Evolutionary conservation across 1,140 invertebrate species (phyloP).

Genomic region (Daktulosphaira vitifoliae): DNA sequence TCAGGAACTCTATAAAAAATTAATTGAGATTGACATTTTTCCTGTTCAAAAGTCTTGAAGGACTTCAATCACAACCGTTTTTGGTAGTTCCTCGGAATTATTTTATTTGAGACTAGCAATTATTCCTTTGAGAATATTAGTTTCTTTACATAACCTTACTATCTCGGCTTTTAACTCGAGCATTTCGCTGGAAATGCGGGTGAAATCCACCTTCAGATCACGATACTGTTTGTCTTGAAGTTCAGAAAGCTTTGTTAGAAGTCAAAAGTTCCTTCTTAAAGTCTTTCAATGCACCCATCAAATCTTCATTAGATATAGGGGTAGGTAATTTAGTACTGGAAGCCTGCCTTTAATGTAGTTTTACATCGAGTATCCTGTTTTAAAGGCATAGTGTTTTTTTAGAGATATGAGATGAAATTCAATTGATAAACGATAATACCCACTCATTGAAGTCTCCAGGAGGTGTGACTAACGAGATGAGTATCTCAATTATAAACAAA

Average conservation of each 20-base stretch:
- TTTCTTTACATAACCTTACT: neutral
- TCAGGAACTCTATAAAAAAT: neutral
- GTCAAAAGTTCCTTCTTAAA: neutral
- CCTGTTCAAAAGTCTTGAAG: neutral
- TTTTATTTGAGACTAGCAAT: neutral
- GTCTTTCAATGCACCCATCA: neutral
- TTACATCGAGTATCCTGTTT: neutral
- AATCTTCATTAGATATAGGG: slow-evolving; percentile 7
- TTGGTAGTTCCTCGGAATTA: neutral
- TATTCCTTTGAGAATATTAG: neutral
- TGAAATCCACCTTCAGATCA: neutral
- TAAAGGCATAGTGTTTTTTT: slow-evolving; percentile 1
- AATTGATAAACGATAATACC: neutral
- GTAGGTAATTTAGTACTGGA: neutral
- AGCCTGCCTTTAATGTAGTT: neutral
- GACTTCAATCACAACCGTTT: neutral
- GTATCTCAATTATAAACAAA: too few species aligned
- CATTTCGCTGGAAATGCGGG: neutral
- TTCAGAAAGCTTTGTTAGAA: neutral
- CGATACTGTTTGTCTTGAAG: neutral
- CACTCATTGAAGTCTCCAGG: neutral
- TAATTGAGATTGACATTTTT: neutral
- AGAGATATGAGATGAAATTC: too few species aligned
- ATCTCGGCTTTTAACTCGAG: neutral
- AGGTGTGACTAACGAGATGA: too few species aligned